Percentiles rank a stretch among this genome's conserved stretches.
phyloP scores from a whole-genome alignment of 2,113 vertebrate genomes.

The Entomyzon cyanotis region DNA sequence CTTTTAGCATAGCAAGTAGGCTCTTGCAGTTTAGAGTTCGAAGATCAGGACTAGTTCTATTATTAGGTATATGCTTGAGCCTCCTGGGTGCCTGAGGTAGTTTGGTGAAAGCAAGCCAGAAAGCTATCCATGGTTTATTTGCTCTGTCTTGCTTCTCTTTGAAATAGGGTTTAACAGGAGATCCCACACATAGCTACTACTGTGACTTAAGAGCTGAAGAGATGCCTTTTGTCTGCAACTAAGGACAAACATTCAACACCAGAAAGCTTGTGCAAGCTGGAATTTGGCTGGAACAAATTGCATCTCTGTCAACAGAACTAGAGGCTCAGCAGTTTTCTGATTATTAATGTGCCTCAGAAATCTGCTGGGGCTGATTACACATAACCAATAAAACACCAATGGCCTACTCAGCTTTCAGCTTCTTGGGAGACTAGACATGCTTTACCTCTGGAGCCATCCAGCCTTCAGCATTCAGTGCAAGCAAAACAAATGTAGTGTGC shows the following conservation, averaged over 20 bases:
- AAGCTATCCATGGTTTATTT: background rate
- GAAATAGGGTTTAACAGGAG: background rate
- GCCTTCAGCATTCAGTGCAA: slow-evolving; percentile 19
- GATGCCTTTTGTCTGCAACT: slow-evolving; percentile 22
- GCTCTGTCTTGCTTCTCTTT: background rate
- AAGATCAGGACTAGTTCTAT: background rate
- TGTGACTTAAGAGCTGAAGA: background rate
- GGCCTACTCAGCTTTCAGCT: background rate
- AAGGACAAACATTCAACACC: background rate
- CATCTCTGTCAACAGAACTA: slow-evolving; percentile 45
- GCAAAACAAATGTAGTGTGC: slow-evolving; percentile 10
- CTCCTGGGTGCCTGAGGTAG: background rate
- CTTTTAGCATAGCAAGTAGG: background rate
- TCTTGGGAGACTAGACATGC: background rate
- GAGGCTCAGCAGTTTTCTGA: slow-evolving; percentile 31
- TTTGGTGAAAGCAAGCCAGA: background rate
- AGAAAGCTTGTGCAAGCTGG: background rate
- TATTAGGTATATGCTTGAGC: background rate
- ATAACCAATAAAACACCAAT: background rate
- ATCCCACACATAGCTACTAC: background rate
- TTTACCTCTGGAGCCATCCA: background rate
- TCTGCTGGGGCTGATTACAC: slow-evolving; percentile 48
- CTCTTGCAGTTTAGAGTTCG: background rate
- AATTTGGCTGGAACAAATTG: slow-evolving; percentile 42
- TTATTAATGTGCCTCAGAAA: slow-evolving; percentile 69